A percentile compares a stretch with the other conserved stretches of the same genome.
These are phyloP conservation scores for Graptemys geographica DNA, from an alignment of 2,797 vertebrate species.

Conservation along the genomic window DNA sequence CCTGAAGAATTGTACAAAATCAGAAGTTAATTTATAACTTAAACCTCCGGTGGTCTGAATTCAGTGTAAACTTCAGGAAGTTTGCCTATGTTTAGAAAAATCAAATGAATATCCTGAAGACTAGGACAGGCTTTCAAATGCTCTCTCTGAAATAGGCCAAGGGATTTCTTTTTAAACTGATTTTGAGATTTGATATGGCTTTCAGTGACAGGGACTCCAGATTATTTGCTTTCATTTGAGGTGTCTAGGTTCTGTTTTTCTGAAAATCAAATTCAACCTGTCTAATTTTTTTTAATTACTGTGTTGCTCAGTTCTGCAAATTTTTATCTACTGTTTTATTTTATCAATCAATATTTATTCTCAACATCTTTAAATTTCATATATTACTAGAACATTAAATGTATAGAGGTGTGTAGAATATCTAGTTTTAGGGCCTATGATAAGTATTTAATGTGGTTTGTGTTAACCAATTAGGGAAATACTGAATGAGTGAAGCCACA, in stretches of 20 bases:
- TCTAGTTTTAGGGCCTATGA: slow-evolving; percentile 19
- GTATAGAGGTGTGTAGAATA: slow-evolving; percentile 59
- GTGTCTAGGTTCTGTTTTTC: neutral
- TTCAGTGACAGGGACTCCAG: neutral
- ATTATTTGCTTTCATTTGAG: neutral
- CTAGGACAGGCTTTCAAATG: neutral
- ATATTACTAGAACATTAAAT: slow-evolving; percentile 50
- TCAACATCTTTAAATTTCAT: slow-evolving; percentile 60
- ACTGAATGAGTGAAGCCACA: neutral
- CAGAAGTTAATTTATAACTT: neutral
- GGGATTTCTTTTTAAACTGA: neutral
- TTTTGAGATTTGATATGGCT: neutral
- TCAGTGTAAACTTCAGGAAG: neutral
- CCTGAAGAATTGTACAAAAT: neutral
- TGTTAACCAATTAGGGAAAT: slow-evolving; percentile 2
- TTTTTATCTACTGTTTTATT: slow-evolving; percentile 14
- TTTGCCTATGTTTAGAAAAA: neutral
- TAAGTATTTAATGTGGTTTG: slow-evolving; percentile 23
- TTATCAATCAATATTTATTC: slow-evolving; percentile 72
- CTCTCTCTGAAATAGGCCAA: neutral
- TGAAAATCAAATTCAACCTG: slow-evolving; percentile 37
- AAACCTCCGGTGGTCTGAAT: neutral
- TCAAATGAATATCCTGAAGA: neutral
- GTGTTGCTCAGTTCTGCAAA: slow-evolving; percentile 3
- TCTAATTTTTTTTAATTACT: neutral